phyloP scores from a whole-genome alignment of 1,140 invertebrate species.

The Pinna nobilis region DNA sequence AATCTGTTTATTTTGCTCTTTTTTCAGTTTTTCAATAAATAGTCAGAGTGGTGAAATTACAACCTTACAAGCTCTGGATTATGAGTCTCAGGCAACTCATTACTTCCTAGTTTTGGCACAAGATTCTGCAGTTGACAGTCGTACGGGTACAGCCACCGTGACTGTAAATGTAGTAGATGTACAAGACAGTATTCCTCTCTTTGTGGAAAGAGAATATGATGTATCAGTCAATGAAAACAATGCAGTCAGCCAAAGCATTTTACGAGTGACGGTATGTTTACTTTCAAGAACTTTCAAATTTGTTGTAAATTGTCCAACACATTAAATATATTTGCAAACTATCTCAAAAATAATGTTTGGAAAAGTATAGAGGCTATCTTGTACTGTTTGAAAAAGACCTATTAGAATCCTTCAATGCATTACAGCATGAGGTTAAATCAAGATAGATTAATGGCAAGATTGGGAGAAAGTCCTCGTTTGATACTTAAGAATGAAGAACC shows the following conservation, averaged over 20 bases:
- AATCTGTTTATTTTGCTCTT: too few species aligned
- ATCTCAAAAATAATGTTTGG: too few species aligned
- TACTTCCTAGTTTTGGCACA: constrained; percentile 50
- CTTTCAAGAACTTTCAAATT: too few species aligned
- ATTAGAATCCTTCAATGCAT: too few species aligned
- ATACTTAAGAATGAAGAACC: too few species aligned
- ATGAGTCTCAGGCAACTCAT: constrained; percentile 46
- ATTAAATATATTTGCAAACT: too few species aligned
- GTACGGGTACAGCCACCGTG: constrained; percentile 46
- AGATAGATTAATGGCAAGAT: too few species aligned
- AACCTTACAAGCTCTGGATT: constrained; percentile 47
- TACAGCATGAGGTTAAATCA: too few species aligned
- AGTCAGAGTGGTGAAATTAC: constrained; percentile 45
- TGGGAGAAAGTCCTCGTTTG: too few species aligned
- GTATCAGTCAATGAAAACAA: constrained; percentile 53
- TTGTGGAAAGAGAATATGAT: constrained; percentile 47
- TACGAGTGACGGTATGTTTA: constrained; percentile 51
- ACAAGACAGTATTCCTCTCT: constrained; percentile 55
- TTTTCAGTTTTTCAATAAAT: constrained; percentile 54
- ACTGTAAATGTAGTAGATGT: constrained; percentile 56
- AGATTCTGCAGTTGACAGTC: constrained; percentile 41
- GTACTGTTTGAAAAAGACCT: too few species aligned
- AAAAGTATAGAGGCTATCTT: too few species aligned
- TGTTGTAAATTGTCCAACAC: too few species aligned
- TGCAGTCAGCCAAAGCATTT: constrained; percentile 29